phyloP scores from a whole-genome alignment of 1,140 invertebrate species.

The Ephestia elutella region DNA sequence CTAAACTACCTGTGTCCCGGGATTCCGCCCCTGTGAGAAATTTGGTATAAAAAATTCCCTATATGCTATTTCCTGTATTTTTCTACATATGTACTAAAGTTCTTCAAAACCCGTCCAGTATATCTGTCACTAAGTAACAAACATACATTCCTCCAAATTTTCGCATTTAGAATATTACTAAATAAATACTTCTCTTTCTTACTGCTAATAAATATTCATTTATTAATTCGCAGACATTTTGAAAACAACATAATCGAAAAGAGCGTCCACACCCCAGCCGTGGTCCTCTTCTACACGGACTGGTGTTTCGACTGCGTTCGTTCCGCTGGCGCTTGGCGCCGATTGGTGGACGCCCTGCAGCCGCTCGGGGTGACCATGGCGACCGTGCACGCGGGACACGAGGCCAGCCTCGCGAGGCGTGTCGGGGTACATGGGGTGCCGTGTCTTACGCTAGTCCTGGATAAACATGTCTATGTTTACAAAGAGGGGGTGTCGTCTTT shows the following conservation, averaged over 20 bases:
- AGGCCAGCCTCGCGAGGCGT: slow-evolving; percentile 82
- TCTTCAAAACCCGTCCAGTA: too few species aligned
- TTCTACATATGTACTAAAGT: too few species aligned
- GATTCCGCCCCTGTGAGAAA: too few species aligned
- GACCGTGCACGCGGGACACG: slow-evolving; percentile 89
- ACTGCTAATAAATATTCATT: too few species aligned
- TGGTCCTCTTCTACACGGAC: slow-evolving; percentile 93
- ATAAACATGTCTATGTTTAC: slow-evolving; percentile 87
- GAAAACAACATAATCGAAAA: slow-evolving; percentile 90
- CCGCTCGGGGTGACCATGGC: slow-evolving; percentile 82
- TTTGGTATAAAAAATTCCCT: too few species aligned
- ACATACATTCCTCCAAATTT: too few species aligned
- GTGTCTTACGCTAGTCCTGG: slow-evolving; percentile 85
- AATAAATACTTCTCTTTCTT: too few species aligned
- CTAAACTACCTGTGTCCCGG: too few species aligned
- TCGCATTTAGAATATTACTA: too few species aligned
- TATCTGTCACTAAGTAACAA: too few species aligned
- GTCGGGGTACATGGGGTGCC: slow-evolving; percentile 88
- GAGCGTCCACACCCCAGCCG: slow-evolving; percentile 84
- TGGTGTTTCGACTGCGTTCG: slow-evolving; percentile 94
- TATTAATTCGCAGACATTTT: too few species aligned
- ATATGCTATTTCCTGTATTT: too few species aligned
- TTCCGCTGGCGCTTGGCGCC: slow-evolving; percentile 86
- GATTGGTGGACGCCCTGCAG: slow-evolving; percentile 88
- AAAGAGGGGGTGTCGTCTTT: slow-evolving; percentile 85